Conservation (phyloP, 1,140 invertebrate species). For the Oppia nitens region DNA sequence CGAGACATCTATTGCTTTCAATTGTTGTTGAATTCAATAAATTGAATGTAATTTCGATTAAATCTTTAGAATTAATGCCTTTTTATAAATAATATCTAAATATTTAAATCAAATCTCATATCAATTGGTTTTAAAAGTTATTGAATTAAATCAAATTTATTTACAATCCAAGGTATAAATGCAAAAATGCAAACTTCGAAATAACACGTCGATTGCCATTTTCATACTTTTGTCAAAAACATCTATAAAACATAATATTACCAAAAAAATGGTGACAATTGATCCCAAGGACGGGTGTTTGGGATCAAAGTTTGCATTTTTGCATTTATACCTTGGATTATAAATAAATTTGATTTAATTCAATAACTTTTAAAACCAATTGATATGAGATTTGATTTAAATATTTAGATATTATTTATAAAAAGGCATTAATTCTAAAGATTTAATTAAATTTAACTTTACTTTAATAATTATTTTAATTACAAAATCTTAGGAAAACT, state of each 20-base stretch:
- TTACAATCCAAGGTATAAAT: neutral
- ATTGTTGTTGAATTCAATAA: too few species aligned
- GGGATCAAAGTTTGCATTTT: too few species aligned
- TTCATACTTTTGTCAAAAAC: neutral
- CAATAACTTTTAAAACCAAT: neutral
- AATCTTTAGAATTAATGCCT: too few species aligned
- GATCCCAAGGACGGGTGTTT: too few species aligned
- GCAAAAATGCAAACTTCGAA: neutral
- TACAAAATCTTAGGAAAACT: neutral
- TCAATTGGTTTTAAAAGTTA: neutral
- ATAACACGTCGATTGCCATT: neutral
- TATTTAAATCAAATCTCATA: neutral
- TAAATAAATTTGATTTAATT: too few species aligned
- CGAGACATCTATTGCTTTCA: too few species aligned
- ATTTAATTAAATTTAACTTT: neutral
- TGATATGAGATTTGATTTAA: neutral
- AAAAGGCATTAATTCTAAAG: neutral
- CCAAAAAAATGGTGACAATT: too few species aligned
- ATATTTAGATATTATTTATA: neutral
- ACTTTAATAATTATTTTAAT: neutral
- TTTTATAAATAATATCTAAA: neutral
- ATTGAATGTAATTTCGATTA: too few species aligned
- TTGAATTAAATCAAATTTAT: neutral
- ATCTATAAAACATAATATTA: neutral
- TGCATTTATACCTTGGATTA: too few species aligned